Percentiles rank a stretch among this genome's conserved stretches.
These are phyloP conservation scores for Tethya wilhelma DNA, from an alignment of 37 sponge, comb jelly and placozoan genomes.

Conservation along the genomic window DNA sequence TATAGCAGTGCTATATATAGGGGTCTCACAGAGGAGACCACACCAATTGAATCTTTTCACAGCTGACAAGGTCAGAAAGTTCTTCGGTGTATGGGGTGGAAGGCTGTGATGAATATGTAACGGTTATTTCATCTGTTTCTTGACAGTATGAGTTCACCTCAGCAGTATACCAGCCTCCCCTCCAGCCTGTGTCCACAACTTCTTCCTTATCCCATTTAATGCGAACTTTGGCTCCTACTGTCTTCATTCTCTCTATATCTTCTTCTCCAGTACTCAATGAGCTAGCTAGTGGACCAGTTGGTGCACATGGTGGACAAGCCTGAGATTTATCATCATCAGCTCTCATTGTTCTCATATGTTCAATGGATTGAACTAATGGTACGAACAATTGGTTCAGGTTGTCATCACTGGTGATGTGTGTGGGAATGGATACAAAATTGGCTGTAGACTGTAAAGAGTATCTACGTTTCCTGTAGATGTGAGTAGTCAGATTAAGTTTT, in stretches of 20 bases:
- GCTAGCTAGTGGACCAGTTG: background rate
- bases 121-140: slow-evolving; percentile 1
- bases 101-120: background rate
- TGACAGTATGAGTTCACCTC: background rate
- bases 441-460: background rate
- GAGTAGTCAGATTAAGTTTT: background rate
- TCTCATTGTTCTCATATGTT: too few species aligned
- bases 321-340: background rate
- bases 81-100: background rate
- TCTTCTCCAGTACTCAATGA: background rate
- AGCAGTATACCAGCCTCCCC: slow-evolving; percentile 12
- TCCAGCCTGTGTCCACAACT: slow-evolving; percentile 9
- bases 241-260: background rate
- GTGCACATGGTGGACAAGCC: background rate
- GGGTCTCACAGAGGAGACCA: background rate
- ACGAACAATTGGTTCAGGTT: background rate
- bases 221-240: background rate
- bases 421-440: background rate
- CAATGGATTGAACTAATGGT: too few species aligned
- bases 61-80: background rate
- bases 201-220: slow-evolving; percentile 2
- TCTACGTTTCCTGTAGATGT: background rate
- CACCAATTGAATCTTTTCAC: background rate
- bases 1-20: too few species aligned
- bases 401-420: background rate